Evolutionary conservation across 1,140 invertebrate species (phyloP).

Genomic region (Aricia agestis): DNA sequence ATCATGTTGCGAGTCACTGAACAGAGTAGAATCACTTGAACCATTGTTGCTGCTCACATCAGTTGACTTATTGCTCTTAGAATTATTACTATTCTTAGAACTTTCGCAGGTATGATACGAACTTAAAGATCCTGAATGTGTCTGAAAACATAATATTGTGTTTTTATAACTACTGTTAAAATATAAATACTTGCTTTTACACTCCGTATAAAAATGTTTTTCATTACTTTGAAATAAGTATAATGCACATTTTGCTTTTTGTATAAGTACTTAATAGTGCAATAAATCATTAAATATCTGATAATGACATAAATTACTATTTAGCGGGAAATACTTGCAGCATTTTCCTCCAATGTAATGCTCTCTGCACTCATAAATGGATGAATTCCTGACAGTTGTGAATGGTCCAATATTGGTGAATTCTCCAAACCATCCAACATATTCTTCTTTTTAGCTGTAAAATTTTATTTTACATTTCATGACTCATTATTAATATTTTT

Average conservation of each 20-base stretch:
- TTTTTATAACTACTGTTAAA: background rate
- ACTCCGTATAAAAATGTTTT: no score
- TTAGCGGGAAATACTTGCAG: conserved; percentile 41
- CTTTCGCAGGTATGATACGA: conserved; percentile 73
- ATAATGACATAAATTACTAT: no score
- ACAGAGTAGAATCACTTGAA: conserved; percentile 49
- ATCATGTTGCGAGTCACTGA: conserved; percentile 60
- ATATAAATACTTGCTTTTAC: no score
- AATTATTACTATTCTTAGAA: conserved; percentile 57
- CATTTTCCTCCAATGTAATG: conserved; percentile 50
- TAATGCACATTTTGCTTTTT: no score
- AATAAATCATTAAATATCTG: no score
- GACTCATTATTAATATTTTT: no score
- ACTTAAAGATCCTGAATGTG: conserved; percentile 50
- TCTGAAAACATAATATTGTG: no score
- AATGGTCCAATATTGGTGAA: conserved; percentile 52
- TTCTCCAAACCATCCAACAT: conserved; percentile 40
- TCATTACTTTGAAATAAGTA: no score
- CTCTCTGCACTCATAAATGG: conserved; percentile 69
- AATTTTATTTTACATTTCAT: background rate
- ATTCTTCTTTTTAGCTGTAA: conserved; percentile 54
- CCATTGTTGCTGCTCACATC: conserved; percentile 53
- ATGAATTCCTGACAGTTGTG: conserved; percentile 65
- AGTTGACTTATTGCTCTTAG: conserved; percentile 53
- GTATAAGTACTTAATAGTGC: no score